These are phyloP conservation scores for Diplazon laetatorius DNA, from an alignment of 2,888 invertebrate genomes.

Conservation along the genomic window DNA sequence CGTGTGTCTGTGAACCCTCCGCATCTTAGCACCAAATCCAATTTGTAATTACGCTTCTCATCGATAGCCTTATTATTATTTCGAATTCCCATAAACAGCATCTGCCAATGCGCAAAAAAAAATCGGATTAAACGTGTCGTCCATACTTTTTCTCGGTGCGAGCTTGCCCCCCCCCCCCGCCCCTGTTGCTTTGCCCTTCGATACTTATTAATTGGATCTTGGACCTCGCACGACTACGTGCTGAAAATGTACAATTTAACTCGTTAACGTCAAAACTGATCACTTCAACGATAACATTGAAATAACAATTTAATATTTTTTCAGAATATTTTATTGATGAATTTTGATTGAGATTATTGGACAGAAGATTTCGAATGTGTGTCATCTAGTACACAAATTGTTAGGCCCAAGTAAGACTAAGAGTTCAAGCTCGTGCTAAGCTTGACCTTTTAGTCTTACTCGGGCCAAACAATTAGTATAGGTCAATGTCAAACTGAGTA, in stretches of 20 bases:
- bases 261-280: not conserved
- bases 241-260: not conserved
- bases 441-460: too few relatives aligned
- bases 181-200: not conserved
- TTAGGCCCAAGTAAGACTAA: too few relatives aligned
- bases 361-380: too few relatives aligned
- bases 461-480: too few relatives aligned
- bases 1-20: conserved; percentile 32
- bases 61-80: conserved; percentile 5
- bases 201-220: not conserved
- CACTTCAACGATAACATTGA: too few relatives aligned
- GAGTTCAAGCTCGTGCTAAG: too few relatives aligned
- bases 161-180: too few relatives aligned
- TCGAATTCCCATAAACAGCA: conserved; percentile 9
- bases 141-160: not conserved
- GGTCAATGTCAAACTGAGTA: too few relatives aligned
- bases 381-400: too few relatives aligned
- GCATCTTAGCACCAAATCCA: conserved; percentile 32
- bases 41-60: conserved; percentile 17
- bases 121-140: not conserved
- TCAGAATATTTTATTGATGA: too few relatives aligned
- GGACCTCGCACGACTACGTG: conserved; percentile 9
- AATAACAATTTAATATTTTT: too few relatives aligned
- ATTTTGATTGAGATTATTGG: too few relatives aligned
- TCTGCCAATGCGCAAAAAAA: not conserved